Base-by-base conservation (phyloP, 2,797 vertebrate genomes). In the Chromis chromis region DNA sequence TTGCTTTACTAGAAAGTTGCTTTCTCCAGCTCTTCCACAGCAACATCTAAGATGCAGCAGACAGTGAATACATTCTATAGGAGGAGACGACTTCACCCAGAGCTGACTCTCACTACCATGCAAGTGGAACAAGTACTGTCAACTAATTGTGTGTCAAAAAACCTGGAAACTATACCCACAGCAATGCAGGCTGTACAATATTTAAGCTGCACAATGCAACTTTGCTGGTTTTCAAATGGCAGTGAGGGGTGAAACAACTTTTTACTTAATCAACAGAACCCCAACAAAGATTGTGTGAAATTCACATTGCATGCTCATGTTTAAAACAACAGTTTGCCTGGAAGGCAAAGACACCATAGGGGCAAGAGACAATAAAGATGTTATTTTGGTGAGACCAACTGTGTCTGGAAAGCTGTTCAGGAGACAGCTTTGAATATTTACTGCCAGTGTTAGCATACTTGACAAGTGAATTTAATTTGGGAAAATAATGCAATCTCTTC, bases 131-230 rank as follows among this genome's bases (percentile, higher is more conserved):
- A 76, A 67, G 56, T n/a, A 21, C 78, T 81, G 78, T 76, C 80
- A 85, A 55, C 76, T 88, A 88, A 91, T 80, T 78, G 71, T 75
- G 46, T 83, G 82, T 88, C 85, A 92, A 75, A 79, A n/a, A 76
- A 72, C 59, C 53, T 62, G 40, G 50, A 74, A 69, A 79, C 74
- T 24, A 5, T 65, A 46, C 59, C 58, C 1, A 6, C 36, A 70
- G 61, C 9, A 12, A 76, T 63, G 58, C 65, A 62, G 17, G 63
- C 70, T 69, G 54, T 19, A 72, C 55, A 40, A 9, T 74, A 27
- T 61, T 31, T 40, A 69, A 71, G 72, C 42, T 46, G 57, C 64
- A 56, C 62, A 31, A 39, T 24, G 48, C 36, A 53, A 59, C 52
- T 68, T 25, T 54, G 67, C 44, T 63, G 55, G 42, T 40, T 55